Percentiles rank a stretch among this genome's conserved stretches.
These are phyloP conservation scores for Thereva unica DNA, from an alignment of 2,888 invertebrate species.

Conservation along the genomic window DNA sequence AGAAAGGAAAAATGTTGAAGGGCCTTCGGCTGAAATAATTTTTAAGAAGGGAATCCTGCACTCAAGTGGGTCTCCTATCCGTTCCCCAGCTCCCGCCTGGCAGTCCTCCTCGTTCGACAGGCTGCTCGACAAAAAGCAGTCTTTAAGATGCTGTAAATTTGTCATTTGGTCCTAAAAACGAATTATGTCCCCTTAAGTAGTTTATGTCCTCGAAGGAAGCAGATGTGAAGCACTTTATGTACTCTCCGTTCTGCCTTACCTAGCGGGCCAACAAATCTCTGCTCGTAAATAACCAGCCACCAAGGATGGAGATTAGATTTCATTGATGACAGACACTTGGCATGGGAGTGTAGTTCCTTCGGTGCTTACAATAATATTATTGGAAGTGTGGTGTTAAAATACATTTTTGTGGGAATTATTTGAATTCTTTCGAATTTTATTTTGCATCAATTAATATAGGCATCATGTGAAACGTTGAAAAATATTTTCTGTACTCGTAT, in stretches of 20 bases:
- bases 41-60: not conserved
- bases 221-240: constrained; percentile 32
- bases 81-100: too few species aligned
- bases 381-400: too few species aligned
- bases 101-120: constrained; percentile 5
- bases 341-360: constrained; percentile 6
- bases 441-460: too few species aligned
- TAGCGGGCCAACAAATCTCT: constrained; percentile 22
- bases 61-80: constrained; percentile 14
- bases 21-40: constrained; percentile 19
- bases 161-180: constrained; percentile 33
- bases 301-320: constrained; percentile 22
- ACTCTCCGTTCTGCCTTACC: constrained; percentile 23
- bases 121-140: constrained; percentile 7
- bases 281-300: constrained; percentile 20
- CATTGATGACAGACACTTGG: constrained; percentile 15
- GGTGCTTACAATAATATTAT: too few species aligned
- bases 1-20: constrained; percentile 3
- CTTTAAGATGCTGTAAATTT: constrained; percentile 28
- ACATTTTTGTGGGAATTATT: too few species aligned
- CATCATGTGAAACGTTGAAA: too few species aligned
- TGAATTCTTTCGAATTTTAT: too few species aligned
- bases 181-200: constrained; percentile 34
- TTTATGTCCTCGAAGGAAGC: constrained; percentile 32
- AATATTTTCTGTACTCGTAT: too few species aligned